Base-by-base conservation (phyloP, 1,140 invertebrate species). In the Dryas iulia region DNA sequence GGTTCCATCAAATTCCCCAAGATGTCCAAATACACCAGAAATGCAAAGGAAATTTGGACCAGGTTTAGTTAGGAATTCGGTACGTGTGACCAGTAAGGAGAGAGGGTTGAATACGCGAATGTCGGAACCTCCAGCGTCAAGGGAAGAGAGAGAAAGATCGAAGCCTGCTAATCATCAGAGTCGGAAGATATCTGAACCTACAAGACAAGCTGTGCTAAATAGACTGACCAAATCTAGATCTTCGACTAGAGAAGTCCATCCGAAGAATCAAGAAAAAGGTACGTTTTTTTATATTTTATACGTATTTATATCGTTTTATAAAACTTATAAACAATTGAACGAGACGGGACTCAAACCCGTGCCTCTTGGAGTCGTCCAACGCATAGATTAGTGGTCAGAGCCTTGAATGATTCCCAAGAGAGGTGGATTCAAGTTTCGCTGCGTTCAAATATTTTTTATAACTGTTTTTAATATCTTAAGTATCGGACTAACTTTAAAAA, bases 1-100 rank as follows among this genome's bases (percentile, higher is more conserved):
- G 3, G 88, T 80, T 2, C 87, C 87, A 0, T 80, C 84, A 0
- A 92, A 89, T 74, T 92, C 90, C 0, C 90, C 92, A 0, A 76
- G 87, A 72, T 92, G 92, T 77, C 92, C 90, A 3, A 91, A 91
- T 18, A 92, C 92, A 0, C 91, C 92, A 2, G 92, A 92, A 68
- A 87, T 89, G 90, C 86, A 86, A 26, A 79, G 92, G 69, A 92
- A 92, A 66, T 91, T 91, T 62, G 89, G 87, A 5, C 86, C 86
- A 21, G 86, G 87, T 31, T 84, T 91, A 74, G 81, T 88, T 3
- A 87, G 89, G 67, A 89, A 85, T 53, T 86, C 87, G 0, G 83
- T 82, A 0, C 71, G 87, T 24, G 80, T 85, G 57, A 85, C 84
- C n/a, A 86, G 77, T 72, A 88, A 91, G 60, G 86, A 86, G 35